Evolutionary conservation across 2,888 invertebrate species (phyloP).

Genomic region (Formica aserva): DNA sequence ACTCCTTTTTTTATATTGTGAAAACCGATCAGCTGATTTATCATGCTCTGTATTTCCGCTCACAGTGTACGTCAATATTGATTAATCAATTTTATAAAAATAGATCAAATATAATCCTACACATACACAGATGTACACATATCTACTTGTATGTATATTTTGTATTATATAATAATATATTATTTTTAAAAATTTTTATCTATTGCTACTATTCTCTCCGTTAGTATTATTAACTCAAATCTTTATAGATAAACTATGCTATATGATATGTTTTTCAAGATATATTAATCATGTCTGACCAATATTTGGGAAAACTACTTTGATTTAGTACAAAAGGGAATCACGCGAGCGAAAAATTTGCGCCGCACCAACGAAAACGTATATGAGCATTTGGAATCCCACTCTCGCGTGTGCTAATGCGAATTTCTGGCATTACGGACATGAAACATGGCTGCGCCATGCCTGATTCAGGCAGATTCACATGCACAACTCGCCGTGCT

Average conservation of each 20-base stretch:
- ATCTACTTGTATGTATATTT: background rate
- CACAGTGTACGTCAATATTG: background rate
- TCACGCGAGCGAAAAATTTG: conserved; percentile 52
- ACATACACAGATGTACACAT: background rate
- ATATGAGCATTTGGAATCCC: conserved; percentile 66
- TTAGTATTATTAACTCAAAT: conserved; percentile 22
- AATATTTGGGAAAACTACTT: conserved; percentile 43
- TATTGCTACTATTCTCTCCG: background rate
- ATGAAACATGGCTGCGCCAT: conserved; percentile 71
- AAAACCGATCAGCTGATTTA: background rate
- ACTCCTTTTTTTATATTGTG: background rate
- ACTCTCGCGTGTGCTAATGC: conserved; percentile 70
- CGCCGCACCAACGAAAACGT: conserved; percentile 57
- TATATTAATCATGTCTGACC: background rate
- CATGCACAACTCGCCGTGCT: conserved; percentile 68
- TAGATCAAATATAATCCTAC: background rate
- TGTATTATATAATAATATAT: background rate
- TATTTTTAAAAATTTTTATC: background rate
- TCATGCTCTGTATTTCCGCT: background rate
- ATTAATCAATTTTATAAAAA: background rate
- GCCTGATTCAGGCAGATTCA: conserved; percentile 74
- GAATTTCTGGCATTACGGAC: conserved; percentile 72
- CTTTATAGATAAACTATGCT: background rate
- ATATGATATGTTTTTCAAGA: conserved; percentile 3
- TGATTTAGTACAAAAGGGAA: conserved; percentile 30